phyloP scores from a whole-genome alignment of 2,113 vertebrate species.

The Strix aluco region DNA sequence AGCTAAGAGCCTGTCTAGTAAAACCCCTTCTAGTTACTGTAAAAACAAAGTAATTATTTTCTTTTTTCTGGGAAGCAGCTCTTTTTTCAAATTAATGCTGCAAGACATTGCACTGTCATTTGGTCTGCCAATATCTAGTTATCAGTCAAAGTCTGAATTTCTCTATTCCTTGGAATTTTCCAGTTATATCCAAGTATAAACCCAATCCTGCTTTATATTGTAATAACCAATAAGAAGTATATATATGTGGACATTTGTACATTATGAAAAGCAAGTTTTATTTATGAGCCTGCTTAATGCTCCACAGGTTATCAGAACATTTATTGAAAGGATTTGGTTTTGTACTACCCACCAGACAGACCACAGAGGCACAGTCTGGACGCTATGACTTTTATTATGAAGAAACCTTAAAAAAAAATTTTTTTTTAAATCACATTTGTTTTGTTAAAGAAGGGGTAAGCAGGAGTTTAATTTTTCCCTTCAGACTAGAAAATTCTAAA shows the following conservation, averaged over 20 bases:
- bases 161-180: background rate
- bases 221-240: background rate
- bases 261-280: background rate
- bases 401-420: background rate
- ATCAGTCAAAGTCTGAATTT: background rate
- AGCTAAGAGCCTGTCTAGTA: background rate
- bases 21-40: background rate
- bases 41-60: background rate
- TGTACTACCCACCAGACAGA: background rate
- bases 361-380: background rate
- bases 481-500: background rate
- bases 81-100: background rate
- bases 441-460: background rate
- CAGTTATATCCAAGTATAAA: background rate
- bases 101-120: background rate
- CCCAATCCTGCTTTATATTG: background rate
- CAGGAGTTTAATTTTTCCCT: background rate
- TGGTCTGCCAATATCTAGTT: background rate
- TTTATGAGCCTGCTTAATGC: background rate
- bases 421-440: background rate
- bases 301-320: background rate
- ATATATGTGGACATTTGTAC: background rate
- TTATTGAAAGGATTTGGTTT: background rate
- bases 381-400: background rate
- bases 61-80: background rate